A percentile compares a stretch with the other conserved stretches of the same genome.
phyloP scores from a whole-genome alignment of 2,113 vertebrate genomes.

The Psephotus haematonotus region DNA sequence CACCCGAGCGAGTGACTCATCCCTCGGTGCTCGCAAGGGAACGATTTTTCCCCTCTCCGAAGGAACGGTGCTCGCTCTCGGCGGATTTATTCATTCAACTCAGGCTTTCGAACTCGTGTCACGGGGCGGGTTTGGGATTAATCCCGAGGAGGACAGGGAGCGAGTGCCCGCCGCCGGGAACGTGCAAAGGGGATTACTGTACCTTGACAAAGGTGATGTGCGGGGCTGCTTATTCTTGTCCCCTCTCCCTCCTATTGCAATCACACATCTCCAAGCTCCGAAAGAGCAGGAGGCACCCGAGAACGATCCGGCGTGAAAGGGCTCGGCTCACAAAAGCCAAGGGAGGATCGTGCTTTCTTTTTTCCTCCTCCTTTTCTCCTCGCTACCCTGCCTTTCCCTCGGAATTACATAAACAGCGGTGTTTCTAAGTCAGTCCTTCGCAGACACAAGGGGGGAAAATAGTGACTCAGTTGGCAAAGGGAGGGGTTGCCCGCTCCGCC shows the following conservation, averaged over 20 bases:
- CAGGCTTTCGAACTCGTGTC: conserved; percentile 55
- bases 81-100: conserved; percentile 66
- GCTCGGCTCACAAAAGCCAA: conserved; percentile 8
- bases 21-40: conserved; percentile 63
- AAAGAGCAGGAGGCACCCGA: background rate
- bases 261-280: background rate
- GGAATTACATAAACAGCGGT: conserved; percentile 53
- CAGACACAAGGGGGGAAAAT: conserved; percentile 41
- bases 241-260: background rate
- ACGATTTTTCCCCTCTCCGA: conserved; percentile 51
- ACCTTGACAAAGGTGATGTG: conserved; percentile 62
- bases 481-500: conserved; percentile 29
- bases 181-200: conserved; percentile 55
- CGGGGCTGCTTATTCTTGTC: background rate
- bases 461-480: conserved; percentile 58
- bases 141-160: conserved; percentile 30
- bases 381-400: background rate
- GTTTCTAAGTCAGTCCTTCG: conserved; percentile 25
- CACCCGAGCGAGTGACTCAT: conserved; percentile 73
- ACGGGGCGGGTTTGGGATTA: conserved; percentile 37
- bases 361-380: background rate
- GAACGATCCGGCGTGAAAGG: background rate
- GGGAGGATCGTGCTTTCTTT: background rate
- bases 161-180: background rate
- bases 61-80: conserved; percentile 39